Base-by-base conservation (phyloP, 2,888 invertebrate genomes). In the Eupithecia inturbata region DNA sequence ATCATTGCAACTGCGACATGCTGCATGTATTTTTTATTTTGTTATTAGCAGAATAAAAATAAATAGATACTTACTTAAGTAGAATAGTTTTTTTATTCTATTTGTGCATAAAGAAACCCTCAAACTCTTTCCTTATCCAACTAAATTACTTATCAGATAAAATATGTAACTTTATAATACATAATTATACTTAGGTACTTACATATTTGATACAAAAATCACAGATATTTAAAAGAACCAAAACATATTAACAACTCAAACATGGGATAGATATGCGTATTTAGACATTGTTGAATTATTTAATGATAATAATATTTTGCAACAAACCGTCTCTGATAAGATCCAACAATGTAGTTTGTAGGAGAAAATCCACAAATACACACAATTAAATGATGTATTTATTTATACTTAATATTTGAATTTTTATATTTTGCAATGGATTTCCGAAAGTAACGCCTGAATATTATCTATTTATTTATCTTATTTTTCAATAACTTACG, bases 51-150 rank as follows among this genome's bases (percentile, higher is more conserved):
- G 57, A 57, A 57, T 57, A 26, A 12, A 57, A 57, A 57, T 57
- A 57, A 57, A 57, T 14, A 57, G 1, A 0, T 22, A 53, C 0
- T 3, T 26, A 14, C 22, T 53, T 22, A 26, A 12, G 26, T 57
- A 57, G 26, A 57, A 57, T 57, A 26, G 57, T 57, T 57, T 57
- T 57, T 57, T 57, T 57, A 57, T 53, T 53, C 5, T 49, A 53
- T 49, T 49, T n/a, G 49, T 26, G 10, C 26, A 22, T 53, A 10
- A 53, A 22, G 22, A 57, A 57, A 26, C 22, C 53, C 22, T 4
- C 26, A 12, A 26, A 53, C 49, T 53, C 9, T 45, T 49, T 22
- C 49, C 49, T 22, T 53, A 53, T 10, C 10, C 10, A 22, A 26
- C 10, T 22, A 53, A 53, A 53, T 53, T 22, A 53, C 49, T 36